Base-by-base conservation (phyloP, 2,113 vertebrate species). In the Phylloscopus trochiloides region DNA sequence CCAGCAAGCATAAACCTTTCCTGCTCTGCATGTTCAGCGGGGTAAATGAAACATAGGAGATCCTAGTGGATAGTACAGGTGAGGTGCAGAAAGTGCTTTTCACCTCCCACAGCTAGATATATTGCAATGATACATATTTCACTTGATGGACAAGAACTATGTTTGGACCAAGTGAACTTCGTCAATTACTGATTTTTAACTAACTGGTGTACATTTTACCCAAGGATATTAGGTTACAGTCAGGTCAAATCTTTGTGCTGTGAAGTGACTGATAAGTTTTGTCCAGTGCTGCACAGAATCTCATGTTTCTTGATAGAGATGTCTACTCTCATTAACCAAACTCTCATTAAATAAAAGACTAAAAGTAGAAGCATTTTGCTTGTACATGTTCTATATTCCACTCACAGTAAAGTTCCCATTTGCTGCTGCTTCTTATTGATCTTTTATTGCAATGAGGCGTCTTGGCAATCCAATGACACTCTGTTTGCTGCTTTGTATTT, bases 341-440 rank as follows among this genome's bases (percentile, higher is more conserved):
- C 5, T 45, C 25, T 40, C 13, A 51, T 15, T 79, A 78, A 76
- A 26, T 40, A 50, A 34, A 80, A 66, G 31, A 52, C 36, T 48
- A 42, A 59, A 79, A 88, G 34, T 12, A 68, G 58, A 85, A 86
- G 19, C 28, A 38, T 86, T 90, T 74, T 81, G 48, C 52, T 63
- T 67, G 15, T 32, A 71, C 10, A 7, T 11, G 9, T 83, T 91
- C 72, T 78, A 31, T 25, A 77, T 77, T 88, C 45, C 40, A 93
- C 71, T 77, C 68, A 96, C 81, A 74, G 50, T 40, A 21, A 90
- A 77, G 32, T 6, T 67, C 31, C 47, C 42, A 50, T 57, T 94
- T 81, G 28, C 55, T 94, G 52, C 47, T 92, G 63, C 52, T 86
- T 59, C 74, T 86, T 93, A 90, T 58, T 88, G 78, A 96, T 92